Evolutionary conservation across 1,140 invertebrate species (phyloP).

Genomic region (Pogonognathellus flavescens): DNA sequence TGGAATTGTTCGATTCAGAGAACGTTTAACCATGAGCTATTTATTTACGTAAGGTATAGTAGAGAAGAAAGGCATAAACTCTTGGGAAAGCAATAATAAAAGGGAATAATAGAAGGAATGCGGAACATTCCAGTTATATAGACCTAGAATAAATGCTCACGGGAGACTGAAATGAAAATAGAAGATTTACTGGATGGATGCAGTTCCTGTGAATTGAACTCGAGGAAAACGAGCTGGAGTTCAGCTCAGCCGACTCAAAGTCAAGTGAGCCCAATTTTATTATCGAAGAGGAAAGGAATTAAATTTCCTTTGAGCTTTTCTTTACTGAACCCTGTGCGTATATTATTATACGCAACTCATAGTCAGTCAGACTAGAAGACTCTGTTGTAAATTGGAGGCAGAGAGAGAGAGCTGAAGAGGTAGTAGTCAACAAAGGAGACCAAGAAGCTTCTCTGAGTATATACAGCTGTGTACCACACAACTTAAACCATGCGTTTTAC

Average conservation of each 20-base stretch:
- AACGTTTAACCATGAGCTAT: conserved; percentile 39
- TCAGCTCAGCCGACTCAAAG: conserved; percentile 26
- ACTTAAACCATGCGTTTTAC: too few species aligned
- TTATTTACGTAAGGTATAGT: conserved; percentile 37
- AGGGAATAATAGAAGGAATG: conserved; percentile 47
- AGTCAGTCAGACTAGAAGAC: neutral
- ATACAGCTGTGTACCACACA: too few species aligned
- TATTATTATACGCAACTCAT: neutral
- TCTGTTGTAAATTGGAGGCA: too few species aligned
- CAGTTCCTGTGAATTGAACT: conserved; percentile 44
- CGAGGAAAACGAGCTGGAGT: conserved; percentile 4
- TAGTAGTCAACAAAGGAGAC: too few species aligned
- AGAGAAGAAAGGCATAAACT: conserved; percentile 40
- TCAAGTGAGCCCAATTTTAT: conserved; percentile 45
- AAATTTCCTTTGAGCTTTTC: conserved; percentile 47
- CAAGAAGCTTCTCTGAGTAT: too few species aligned
- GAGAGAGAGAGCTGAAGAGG: too few species aligned
- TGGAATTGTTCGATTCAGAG: conserved; percentile 18
- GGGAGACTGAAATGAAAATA: conserved; percentile 47
- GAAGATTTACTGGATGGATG: conserved; percentile 47
- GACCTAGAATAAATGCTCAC: conserved; percentile 39
- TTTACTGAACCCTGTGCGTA: conserved; percentile 25
- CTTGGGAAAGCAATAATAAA: conserved; percentile 41
- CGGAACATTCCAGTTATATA: conserved; percentile 45
- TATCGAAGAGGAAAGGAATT: conserved; percentile 26